Conservation (phyloP, 2,888 invertebrate genomes). For the Pristionchus maxplancki region DNA sequence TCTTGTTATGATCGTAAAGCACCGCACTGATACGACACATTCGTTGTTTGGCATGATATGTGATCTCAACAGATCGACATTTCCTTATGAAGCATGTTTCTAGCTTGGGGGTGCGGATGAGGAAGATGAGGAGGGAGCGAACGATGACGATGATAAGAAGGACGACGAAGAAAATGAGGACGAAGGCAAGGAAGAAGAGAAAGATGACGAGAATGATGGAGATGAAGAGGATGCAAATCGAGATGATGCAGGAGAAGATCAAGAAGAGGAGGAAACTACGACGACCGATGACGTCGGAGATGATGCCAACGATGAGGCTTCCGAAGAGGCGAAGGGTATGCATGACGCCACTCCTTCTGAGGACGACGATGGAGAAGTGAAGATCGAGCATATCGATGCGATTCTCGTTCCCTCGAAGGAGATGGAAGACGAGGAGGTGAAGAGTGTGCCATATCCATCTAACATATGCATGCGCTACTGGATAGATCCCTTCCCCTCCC, state of each 20-base stretch:
- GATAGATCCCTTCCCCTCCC: neutral
- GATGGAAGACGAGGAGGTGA: slow-evolving; percentile 52
- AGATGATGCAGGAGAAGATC: neutral
- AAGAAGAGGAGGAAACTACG: slow-evolving; percentile 38
- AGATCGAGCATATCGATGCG: neutral
- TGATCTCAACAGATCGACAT: neutral
- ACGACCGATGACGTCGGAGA: neutral
- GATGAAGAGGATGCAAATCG: neutral
- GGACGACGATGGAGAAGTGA: slow-evolving; percentile 46
- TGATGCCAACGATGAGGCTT: slow-evolving; percentile 17
- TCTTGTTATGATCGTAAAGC: neutral
- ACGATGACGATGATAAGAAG: slow-evolving; percentile 3
- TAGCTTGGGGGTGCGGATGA: slow-evolving; percentile 35
- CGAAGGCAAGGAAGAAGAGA: slow-evolving; percentile 20
- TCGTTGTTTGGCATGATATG: neutral
- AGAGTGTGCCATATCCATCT: slow-evolving; percentile 5
- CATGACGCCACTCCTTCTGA: slow-evolving; percentile 22
- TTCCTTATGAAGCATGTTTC: neutral
- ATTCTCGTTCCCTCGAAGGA: neutral
- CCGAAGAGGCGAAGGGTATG: slow-evolving; percentile 33
- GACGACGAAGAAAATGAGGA: slow-evolving; percentile 36
- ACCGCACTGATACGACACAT: neutral
- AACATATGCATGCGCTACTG: neutral
- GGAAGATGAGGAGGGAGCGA: neutral
- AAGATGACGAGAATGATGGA: neutral